Percentiles rank a stretch among this genome's conserved stretches.
These are phyloP conservation scores for Ciconia stormi DNA, from an alignment of 2,113 vertebrate genomes.

Conservation along the genomic window DNA sequence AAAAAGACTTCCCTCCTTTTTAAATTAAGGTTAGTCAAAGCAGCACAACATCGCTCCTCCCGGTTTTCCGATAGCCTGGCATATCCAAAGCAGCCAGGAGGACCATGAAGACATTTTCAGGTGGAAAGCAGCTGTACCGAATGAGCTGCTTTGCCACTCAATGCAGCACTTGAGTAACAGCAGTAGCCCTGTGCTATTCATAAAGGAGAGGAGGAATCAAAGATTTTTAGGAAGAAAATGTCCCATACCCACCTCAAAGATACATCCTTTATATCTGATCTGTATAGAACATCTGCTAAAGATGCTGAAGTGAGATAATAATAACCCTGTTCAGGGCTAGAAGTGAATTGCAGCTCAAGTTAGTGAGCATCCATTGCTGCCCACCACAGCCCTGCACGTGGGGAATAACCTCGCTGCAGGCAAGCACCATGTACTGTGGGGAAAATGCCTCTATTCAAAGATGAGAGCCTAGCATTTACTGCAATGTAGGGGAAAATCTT, in stretches of 20 bases:
- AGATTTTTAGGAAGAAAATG: not conserved
- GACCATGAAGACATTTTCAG: not conserved
- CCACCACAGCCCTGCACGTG: not conserved
- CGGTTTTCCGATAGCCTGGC: not conserved
- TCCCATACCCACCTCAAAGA: not conserved
- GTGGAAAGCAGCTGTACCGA: not conserved
- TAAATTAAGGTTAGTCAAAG: not conserved
- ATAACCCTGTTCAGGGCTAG: not conserved
- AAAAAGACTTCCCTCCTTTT: not conserved
- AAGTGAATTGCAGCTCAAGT: not conserved
- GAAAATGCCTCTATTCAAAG: not conserved
- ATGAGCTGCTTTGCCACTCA: not conserved
- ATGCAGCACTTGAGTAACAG: not conserved
- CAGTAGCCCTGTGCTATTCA: not conserved
- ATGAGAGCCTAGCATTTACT: not conserved
- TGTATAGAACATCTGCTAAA: not conserved
- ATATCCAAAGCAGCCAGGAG: not conserved
- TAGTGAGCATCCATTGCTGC: fast-evolving
- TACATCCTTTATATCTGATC: not conserved
- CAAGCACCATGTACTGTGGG: not conserved
- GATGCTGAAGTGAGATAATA: not conserved
- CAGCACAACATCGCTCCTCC: not conserved
- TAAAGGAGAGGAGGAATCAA: not conserved
- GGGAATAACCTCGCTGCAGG: not conserved
- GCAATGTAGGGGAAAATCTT: not conserved